Evolutionary conservation across 2,888 invertebrate genomes (phyloP).

Genomic region (Epinotia demarniana): DNA sequence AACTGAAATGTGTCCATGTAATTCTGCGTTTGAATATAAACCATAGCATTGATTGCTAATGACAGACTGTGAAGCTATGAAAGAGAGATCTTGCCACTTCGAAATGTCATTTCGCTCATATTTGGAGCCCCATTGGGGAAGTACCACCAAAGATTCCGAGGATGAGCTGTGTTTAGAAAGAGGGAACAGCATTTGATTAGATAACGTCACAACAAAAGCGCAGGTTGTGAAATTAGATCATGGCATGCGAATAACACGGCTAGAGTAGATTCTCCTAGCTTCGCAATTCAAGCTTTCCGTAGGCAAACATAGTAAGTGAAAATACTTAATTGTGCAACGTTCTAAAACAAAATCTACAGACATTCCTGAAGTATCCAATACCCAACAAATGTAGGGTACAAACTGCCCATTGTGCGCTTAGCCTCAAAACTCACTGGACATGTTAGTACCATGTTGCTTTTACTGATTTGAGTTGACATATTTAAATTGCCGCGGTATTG

Average conservation of each 20-base stretch:
- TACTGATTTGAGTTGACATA: slow-evolving; percentile 14
- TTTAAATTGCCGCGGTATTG: slow-evolving; percentile 6
- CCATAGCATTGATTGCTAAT: too few species aligned
- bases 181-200: too few species aligned
- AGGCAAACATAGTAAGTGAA: neutral
- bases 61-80: too few species aligned
- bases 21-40: too few species aligned
- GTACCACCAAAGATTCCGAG: too few species aligned
- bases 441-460: slow-evolving; percentile 25
- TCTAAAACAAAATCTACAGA: slow-evolving; percentile 18
- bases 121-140: too few species aligned
- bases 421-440: slow-evolving; percentile 15
- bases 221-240: neutral
- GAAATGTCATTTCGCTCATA: too few species aligned
- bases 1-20: neutral
- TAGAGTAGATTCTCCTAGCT: neutral
- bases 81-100: too few species aligned
- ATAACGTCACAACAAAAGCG: neutral
- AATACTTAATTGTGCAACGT: slow-evolving; percentile 3
- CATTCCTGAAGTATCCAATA: slow-evolving; percentile 14
- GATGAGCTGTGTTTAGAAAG: too few species aligned
- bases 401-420: slow-evolving; percentile 10
- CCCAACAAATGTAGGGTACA: slow-evolving; percentile 15
- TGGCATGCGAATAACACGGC: neutral
- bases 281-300: neutral